Conservation (phyloP, 2,888 invertebrate genomes). For the Diadegma fenestrale region DNA sequence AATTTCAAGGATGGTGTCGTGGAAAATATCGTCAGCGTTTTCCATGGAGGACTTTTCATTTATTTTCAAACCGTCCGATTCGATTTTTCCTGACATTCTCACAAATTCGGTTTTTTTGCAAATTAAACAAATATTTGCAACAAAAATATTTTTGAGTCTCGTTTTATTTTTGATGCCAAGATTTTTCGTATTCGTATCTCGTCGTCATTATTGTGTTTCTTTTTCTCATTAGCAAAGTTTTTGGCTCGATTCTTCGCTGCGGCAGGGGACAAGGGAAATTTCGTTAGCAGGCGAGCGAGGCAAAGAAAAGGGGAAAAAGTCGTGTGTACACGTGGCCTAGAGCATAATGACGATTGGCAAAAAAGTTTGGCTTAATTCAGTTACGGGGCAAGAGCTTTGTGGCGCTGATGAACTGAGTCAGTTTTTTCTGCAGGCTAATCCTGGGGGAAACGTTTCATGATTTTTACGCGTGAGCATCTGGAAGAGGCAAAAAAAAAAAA, state of each 20-base stretch:
- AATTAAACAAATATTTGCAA: not conserved
- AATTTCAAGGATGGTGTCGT: constrained; percentile 4
- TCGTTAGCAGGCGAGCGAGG: not conserved
- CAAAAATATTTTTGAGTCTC: not conserved
- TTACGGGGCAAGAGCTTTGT: constrained; percentile 40
- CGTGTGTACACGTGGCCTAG: constrained; percentile 14
- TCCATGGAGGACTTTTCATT: not conserved
- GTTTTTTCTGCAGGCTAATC: not conserved
- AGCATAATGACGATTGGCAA: constrained; percentile 4
- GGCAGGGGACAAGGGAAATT: not conserved
- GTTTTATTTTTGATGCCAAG: not conserved
- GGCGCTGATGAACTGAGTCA: constrained; percentile 32
- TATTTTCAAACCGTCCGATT: not conserved
- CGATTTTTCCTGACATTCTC: not conserved
- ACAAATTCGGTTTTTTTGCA: not conserved
- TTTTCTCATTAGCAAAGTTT: constrained; percentile 5
- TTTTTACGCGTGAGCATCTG: not conserved
- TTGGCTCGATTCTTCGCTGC: not conserved
- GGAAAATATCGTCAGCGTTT: not conserved
- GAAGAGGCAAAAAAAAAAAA: not conserved
- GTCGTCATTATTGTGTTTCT: not conserved
- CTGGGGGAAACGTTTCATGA: constrained; percentile 18
- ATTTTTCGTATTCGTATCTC: constrained; percentile 6
- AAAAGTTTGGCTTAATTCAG: constrained; percentile 59
- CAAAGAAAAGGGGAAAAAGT: not conserved